Percentiles rank a stretch among this genome's conserved stretches.
phyloP scores from a whole-genome alignment of 2,113 vertebrate genomes.

The Brachyistius frenatus region DNA sequence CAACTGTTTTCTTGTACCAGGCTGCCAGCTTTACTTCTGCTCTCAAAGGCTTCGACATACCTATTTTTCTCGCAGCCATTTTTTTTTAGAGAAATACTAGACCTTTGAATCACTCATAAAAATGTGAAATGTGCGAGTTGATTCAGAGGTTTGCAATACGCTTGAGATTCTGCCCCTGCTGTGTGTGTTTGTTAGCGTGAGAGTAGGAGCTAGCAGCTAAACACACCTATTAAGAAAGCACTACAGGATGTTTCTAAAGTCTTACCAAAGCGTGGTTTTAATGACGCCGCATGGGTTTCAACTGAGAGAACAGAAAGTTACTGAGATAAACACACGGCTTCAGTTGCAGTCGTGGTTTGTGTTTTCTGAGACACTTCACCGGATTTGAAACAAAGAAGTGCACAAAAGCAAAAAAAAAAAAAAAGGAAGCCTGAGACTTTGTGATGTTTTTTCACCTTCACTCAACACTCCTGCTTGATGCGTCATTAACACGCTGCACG shows the following conservation, averaged over 20 bases:
- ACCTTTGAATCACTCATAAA: slow-evolving; percentile 7
- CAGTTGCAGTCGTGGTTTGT: slow-evolving; percentile 35
- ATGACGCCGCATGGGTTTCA: slow-evolving; percentile 10
- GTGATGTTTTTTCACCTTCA: slow-evolving; percentile 45
- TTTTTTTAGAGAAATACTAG: too few species aligned
- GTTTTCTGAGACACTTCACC: slow-evolving; percentile 24
- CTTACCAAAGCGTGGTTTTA: slow-evolving; percentile 16
- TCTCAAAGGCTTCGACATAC: too few species aligned
- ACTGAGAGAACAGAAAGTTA: slow-evolving; percentile 31
- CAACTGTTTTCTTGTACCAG: too few species aligned
- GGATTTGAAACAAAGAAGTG: slow-evolving; percentile 32
- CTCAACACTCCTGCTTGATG: slow-evolving; percentile 46
- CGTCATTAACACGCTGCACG: slow-evolving; percentile 48
- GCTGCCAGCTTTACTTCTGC: too few species aligned
- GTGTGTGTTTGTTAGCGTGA: slow-evolving; percentile 26
- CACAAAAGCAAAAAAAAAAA: slow-evolving; percentile 32
- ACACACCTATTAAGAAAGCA: background rate
- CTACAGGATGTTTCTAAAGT: slow-evolving; percentile 30
- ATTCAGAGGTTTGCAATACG: background rate
- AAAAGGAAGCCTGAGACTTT: slow-evolving; percentile 32
- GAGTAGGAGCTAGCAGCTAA: background rate
- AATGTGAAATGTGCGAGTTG: background rate
- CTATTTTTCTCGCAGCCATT: too few species aligned
- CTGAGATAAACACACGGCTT: slow-evolving; percentile 22
- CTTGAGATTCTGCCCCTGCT: background rate